Conservation (phyloP, 1,140 invertebrate genomes). For the Drosophila paulistorum region DNA sequence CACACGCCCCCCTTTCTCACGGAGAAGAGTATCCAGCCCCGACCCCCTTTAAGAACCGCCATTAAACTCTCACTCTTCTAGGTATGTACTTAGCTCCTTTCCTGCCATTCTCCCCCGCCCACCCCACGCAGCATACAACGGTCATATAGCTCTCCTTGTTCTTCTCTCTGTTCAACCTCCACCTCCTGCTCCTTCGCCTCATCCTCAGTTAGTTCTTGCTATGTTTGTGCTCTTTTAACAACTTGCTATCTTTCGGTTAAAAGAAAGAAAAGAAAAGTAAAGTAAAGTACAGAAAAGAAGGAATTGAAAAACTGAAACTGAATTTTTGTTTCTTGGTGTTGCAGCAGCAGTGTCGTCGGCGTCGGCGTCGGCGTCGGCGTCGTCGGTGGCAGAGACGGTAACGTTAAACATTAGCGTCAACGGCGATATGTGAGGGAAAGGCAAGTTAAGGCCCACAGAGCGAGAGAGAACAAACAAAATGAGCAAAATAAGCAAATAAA, state of each 20-base stretch:
- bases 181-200: background rate
- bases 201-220: slow-evolving; percentile 40
- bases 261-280: slow-evolving; percentile 21
- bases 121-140: background rate
- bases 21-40: background rate
- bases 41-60: background rate
- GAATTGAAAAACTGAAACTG: slow-evolving; percentile 41
- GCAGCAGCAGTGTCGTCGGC: slow-evolving; percentile 25
- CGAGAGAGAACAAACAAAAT: slow-evolving; percentile 74
- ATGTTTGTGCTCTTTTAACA: slow-evolving; percentile 68
- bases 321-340: slow-evolving; percentile 44
- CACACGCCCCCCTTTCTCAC: background rate
- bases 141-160: slow-evolving; percentile 28
- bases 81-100: background rate
- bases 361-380: slow-evolving; percentile 16
- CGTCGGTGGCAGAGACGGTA: background rate
- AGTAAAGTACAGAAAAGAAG: slow-evolving; percentile 23
- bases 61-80: background rate
- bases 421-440: background rate
- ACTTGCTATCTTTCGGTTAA: slow-evolving; percentile 57
- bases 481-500: slow-evolving; percentile 77
- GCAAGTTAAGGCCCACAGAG: slow-evolving; percentile 27
- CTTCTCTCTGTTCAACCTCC: background rate
- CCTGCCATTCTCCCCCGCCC: background rate
- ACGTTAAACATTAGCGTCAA: slow-evolving; percentile 14